Evolutionary conservation across 1,140 invertebrate species (phyloP).

Genomic region (Sitobion miscanthi): DNA sequence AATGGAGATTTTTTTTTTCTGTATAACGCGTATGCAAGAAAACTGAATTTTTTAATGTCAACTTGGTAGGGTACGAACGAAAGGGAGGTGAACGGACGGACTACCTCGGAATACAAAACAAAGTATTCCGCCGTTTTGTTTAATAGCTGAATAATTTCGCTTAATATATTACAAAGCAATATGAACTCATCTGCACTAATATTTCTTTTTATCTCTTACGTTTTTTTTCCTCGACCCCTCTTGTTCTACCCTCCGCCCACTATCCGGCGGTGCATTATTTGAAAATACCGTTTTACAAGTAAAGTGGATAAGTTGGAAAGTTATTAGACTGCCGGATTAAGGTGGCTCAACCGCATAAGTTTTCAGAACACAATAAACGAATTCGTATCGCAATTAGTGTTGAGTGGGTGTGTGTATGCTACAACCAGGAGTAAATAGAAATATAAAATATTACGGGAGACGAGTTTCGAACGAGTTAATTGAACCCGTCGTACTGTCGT

Average conservation of each 20-base stretch:
- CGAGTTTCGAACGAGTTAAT: neutral
- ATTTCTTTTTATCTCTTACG: conserved; percentile 21
- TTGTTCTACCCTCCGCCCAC: neutral
- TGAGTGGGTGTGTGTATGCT: neutral
- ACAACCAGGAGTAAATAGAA: neutral
- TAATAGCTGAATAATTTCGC: conserved; percentile 43
- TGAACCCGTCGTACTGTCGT: neutral
- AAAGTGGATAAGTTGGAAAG: conserved; percentile 14
- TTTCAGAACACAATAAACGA: conserved; percentile 42
- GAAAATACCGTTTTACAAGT: conserved; percentile 9
- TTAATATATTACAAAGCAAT: conserved; percentile 15
- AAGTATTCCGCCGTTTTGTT: neutral
- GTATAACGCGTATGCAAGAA: neutral
- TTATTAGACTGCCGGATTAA: conserved; percentile 14
- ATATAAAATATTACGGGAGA: conserved; percentile 1
- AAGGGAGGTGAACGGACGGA: neutral
- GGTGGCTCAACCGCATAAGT: neutral
- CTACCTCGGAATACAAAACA: conserved; percentile 38
- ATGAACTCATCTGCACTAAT: conserved; percentile 33
- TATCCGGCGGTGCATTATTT: neutral
- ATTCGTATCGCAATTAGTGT: conserved; percentile 16
- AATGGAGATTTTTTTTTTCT: conserved; percentile 22
- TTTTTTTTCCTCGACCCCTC: neutral
- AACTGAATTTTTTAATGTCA: conserved; percentile 20
- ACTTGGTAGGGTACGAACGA: too few relatives aligned